Conservation (phyloP, 2,797 vertebrate species). For the Propithecus deckenii region DNA sequence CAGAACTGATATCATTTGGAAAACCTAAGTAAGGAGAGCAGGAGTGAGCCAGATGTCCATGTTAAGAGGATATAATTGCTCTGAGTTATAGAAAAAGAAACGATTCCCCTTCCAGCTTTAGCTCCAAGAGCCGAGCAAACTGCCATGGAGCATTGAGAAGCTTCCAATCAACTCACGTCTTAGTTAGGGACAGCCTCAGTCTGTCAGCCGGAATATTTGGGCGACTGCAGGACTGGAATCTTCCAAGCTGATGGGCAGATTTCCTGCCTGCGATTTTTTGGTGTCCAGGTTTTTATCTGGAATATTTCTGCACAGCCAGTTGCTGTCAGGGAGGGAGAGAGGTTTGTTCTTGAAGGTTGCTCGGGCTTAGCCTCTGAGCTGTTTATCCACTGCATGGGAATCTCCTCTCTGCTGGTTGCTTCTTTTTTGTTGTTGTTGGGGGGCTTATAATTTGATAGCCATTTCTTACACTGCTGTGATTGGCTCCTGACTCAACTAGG, state of each 20-base stretch:
- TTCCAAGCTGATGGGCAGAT: neutral
- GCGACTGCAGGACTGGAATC: neutral
- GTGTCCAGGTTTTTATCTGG: neutral
- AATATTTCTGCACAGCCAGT: neutral
- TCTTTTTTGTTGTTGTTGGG: neutral
- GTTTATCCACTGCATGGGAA: neutral
- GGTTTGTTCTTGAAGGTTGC: neutral
- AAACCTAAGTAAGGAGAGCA: conserved; percentile 13
- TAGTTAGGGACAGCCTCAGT: neutral
- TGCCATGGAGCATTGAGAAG: neutral
- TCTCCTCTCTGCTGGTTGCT: neutral
- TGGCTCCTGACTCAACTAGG: neutral
- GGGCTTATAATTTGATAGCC: neutral
- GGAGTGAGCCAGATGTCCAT: neutral
- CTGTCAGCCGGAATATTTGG: neutral
- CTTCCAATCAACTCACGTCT: neutral
- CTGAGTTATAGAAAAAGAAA: conserved; percentile 58
- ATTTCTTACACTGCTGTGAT: neutral
- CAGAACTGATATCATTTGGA: conserved; percentile 37
- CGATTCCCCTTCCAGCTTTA: conserved; percentile 39
- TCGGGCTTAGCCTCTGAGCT: neutral
- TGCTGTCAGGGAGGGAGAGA: neutral
- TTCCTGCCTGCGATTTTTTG: neutral
- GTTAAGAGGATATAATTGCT: conserved; percentile 44
- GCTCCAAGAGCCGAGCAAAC: neutral